A percentile compares a stretch with the other conserved stretches of the same genome.
phyloP scores from a whole-genome alignment of 2,888 invertebrate species.

The Rhaphigaster nebulosa region DNA sequence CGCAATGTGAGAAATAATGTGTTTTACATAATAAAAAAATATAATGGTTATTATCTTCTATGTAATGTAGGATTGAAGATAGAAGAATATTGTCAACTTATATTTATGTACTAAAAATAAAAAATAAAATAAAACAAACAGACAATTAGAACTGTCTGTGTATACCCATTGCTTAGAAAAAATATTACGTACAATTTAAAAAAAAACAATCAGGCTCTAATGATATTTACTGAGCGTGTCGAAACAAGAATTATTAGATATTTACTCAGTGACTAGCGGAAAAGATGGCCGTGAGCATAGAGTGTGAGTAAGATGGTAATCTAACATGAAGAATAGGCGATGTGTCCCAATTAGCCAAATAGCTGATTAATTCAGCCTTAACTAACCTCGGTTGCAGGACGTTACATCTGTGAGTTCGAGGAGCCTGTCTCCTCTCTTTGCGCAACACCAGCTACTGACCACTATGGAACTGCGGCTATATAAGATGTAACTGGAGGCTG shows the following conservation, averaged over 20 bases:
- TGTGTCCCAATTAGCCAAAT: slow-evolving; percentile 43
- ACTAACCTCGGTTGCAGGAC: background rate
- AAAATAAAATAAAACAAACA: no score
- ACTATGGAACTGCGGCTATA: background rate
- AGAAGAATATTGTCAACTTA: no score
- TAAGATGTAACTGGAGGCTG: background rate
- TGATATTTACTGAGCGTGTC: background rate
- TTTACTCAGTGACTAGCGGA: slow-evolving; percentile 24
- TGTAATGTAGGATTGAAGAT: no score
- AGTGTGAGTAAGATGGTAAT: slow-evolving; percentile 17
- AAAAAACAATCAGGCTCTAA: background rate
- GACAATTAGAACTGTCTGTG: no score
- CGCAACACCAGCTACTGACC: background rate
- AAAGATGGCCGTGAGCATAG: background rate
- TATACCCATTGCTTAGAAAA: no score
- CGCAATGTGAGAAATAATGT: no score
- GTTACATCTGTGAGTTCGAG: slow-evolving; percentile 12
- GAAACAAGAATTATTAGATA: background rate
- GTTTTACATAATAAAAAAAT: no score
- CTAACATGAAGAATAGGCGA: slow-evolving; percentile 14
- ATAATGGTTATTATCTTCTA: no score
- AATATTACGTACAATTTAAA: no score
- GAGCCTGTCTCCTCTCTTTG: slow-evolving; percentile 9
- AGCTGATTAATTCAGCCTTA: slow-evolving; percentile 21
- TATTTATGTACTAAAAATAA: no score